A percentile compares a stretch with the other conserved stretches of the same genome.
These are phyloP conservation scores for Drosophila ironensis DNA, from an alignment of 1,140 invertebrate species.

Conservation along the genomic window DNA sequence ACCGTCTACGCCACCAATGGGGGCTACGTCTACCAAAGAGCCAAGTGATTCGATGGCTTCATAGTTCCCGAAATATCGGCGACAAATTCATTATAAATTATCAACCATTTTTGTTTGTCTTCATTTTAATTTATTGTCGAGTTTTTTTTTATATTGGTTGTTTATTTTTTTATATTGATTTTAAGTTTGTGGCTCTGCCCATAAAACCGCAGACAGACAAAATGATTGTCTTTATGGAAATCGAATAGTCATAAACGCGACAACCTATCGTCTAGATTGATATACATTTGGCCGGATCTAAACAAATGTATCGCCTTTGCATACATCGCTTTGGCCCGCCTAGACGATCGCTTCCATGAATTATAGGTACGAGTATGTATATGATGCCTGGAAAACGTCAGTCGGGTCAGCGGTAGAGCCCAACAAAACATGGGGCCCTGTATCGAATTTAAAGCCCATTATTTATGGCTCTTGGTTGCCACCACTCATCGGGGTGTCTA, in stretches of 20 bases:
- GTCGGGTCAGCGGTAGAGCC: too few species aligned
- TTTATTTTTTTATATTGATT: neutral
- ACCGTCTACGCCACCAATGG: constrained; percentile 74
- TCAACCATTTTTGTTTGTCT: constrained; percentile 33
- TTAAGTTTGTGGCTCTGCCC: constrained; percentile 1
- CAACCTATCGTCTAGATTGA: constrained; percentile 19
- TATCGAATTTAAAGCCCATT: too few species aligned
- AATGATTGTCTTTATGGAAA: constrained; percentile 43
- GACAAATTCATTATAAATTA: constrained; percentile 62
- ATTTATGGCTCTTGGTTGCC: too few species aligned
- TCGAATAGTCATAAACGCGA: constrained; percentile 32
- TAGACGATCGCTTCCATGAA: constrained; percentile 14
- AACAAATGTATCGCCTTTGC: constrained; percentile 6
- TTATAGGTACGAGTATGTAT: too few species aligned
- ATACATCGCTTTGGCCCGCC: neutral
- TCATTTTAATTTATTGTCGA: constrained; percentile 5
- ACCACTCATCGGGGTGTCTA: too few species aligned
- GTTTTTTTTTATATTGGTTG: neutral
- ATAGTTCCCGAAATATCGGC: constrained; percentile 20
- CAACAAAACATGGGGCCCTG: too few species aligned
- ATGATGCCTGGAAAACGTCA: neutral
- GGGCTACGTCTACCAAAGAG: constrained; percentile 67
- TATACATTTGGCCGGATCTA: constrained; percentile 4
- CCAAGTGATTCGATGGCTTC: constrained; percentile 40
- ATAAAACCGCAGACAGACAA: constrained; percentile 31